Evolutionary conservation across 2,888 invertebrate species (phyloP).

Genomic region (Megastigmus dorsalis): DNA sequence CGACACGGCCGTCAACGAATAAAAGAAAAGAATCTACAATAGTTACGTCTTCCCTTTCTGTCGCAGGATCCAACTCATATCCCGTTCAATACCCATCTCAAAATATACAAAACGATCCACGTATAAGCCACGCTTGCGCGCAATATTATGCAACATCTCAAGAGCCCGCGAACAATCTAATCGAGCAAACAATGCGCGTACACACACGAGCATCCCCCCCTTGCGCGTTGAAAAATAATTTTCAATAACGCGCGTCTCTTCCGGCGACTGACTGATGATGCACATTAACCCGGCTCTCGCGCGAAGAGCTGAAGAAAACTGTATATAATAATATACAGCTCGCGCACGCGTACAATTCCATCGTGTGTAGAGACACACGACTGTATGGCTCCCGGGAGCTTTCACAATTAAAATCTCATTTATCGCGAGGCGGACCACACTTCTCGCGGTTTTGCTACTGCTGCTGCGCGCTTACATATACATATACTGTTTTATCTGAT

Average conservation of each 20-base stretch:
- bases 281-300: neutral
- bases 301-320: no score
- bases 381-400: neutral
- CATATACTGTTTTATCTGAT: conserved; percentile 13
- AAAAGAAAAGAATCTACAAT: conserved; percentile 11
- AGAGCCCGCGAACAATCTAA: neutral
- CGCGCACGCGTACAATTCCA: conserved; percentile 20
- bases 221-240: neutral
- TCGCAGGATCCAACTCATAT: neutral
- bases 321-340: no score
- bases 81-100: conserved; percentile 16
- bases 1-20: no score
- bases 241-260: conserved; percentile 7
- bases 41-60: neutral
- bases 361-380: neutral
- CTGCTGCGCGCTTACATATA: no score
- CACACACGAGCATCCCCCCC: neutral
- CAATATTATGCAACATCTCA: neutral
- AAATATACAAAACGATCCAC: conserved; percentile 21
- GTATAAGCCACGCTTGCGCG: no score
- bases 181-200: neutral
- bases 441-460: conserved; percentile 17
- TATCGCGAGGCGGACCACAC: neutral
- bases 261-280: conserved; percentile 34
- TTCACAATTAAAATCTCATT: conserved; percentile 38